A percentile compares a stretch with the other conserved stretches of the same genome.
Conservation (phyloP, 2,797 vertebrate genomes). For the Australoheros facetus region DNA sequence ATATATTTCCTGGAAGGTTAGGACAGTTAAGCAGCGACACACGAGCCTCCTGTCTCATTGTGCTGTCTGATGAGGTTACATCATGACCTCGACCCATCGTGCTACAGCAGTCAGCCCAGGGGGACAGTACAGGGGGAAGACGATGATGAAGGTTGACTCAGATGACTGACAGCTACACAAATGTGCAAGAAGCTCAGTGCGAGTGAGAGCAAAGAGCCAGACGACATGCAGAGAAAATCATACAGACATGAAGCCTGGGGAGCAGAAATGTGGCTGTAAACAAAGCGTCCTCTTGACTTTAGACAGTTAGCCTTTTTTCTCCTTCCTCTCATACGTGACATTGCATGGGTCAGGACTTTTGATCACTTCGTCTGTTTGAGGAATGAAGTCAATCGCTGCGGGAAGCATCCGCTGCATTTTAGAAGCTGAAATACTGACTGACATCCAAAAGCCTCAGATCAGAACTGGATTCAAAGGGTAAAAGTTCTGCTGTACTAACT, state of each 20-base stretch:
- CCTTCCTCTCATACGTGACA: background rate
- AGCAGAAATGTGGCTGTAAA: background rate
- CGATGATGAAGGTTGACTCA: constrained; percentile 20
- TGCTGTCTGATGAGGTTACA: constrained; percentile 9
- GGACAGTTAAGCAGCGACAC: background rate
- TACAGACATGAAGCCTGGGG: background rate
- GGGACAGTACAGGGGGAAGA: background rate
- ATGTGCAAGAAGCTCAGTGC: constrained; percentile 23
- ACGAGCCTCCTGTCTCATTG: background rate
- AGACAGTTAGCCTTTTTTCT: constrained; percentile 7
- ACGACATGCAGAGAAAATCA: background rate
- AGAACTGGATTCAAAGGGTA: background rate
- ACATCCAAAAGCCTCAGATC: background rate
- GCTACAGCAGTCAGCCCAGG: background rate
- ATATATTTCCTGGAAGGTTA: background rate
- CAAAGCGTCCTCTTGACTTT: background rate
- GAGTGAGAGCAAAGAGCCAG: background rate
- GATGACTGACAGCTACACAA: constrained; percentile 33
- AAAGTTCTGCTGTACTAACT: background rate
- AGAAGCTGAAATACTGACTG: background rate
- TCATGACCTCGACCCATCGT: background rate
- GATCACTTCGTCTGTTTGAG: background rate
- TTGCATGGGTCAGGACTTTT: background rate
- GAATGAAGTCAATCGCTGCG: background rate
- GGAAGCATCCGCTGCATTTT: background rate